Evolutionary conservation across 2,113 vertebrate genomes (phyloP).

Genomic region (Lynx canadensis): DNA sequence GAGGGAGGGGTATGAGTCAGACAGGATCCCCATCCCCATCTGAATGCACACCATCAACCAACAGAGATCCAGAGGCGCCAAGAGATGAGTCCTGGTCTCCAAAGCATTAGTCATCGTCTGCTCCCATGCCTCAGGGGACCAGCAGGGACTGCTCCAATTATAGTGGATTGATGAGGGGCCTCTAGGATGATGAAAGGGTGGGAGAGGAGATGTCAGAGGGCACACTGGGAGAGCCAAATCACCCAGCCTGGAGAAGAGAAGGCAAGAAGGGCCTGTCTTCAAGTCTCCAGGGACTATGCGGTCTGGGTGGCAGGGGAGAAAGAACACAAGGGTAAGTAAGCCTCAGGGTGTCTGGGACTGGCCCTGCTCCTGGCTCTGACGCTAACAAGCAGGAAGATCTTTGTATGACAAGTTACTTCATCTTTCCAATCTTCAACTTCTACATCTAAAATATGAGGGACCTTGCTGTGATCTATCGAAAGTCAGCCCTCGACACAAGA

Average conservation of each 20-base stretch:
- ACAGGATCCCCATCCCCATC: neutral
- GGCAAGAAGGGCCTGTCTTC: neutral
- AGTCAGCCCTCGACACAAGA: too few relatives aligned
- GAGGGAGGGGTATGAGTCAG: neutral
- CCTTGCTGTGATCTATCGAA: too few relatives aligned
- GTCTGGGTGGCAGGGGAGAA: neutral
- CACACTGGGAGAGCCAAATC: neutral
- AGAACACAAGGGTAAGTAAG: neutral
- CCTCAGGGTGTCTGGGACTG: neutral
- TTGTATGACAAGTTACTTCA: neutral
- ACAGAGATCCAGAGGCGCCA: slow-evolving; percentile 10
- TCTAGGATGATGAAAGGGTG: slow-evolving; percentile 64
- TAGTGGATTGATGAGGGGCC: slow-evolving; percentile 52
- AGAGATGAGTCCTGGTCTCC: slow-evolving; percentile 15
- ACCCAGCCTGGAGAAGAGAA: neutral
- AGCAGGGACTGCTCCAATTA: slow-evolving; percentile 55
- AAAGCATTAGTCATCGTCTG: slow-evolving; percentile 56
- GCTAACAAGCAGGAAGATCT: neutral
- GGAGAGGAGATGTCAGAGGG: slow-evolving; percentile 15
- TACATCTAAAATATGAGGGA: neutral
- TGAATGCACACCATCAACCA: neutral
- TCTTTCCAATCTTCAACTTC: neutral
- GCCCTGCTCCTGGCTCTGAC: neutral
- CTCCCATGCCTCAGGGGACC: neutral
- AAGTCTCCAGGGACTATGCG: neutral